phyloP scores from a whole-genome alignment of 2,113 vertebrate genomes.

The Erythrocercus mccallii region DNA sequence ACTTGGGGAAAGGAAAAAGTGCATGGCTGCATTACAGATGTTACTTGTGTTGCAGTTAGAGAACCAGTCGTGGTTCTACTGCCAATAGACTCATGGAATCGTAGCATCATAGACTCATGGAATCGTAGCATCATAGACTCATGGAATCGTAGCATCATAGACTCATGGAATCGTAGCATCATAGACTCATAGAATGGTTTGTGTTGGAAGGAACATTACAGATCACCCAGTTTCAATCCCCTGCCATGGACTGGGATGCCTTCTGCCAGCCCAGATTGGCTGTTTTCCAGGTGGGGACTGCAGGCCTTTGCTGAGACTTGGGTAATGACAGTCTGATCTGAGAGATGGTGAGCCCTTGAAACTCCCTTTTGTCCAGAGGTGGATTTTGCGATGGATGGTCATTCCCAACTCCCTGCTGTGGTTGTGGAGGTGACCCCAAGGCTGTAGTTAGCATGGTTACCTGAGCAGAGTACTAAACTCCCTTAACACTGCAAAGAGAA shows the following conservation, averaged over 20 bases:
- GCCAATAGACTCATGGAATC: not conserved
- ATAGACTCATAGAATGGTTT: not conserved
- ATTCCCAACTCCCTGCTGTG: not conserved
- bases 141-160: not conserved
- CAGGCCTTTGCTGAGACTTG: not conserved
- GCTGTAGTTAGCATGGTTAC: not conserved
- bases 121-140: not conserved
- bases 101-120: not conserved
- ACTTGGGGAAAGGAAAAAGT: not conserved
- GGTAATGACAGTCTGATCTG: not conserved
- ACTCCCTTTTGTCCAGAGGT: not conserved
- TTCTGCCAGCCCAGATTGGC: not conserved
- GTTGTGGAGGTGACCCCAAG: not conserved
- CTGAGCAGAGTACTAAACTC: not conserved
- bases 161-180: not conserved
- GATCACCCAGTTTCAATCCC: no score
- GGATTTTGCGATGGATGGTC: not conserved
- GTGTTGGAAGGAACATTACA: not conserved
- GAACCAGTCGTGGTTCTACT: not conserved
- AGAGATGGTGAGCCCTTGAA: not conserved
- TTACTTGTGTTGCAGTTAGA: not conserved
- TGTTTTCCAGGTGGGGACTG: not conserved
- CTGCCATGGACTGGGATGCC: not conserved
- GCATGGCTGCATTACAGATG: not conserved
- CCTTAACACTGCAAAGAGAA: fast-evolving